Evolutionary conservation across 2,797 vertebrate genomes (phyloP), one percentile per base, ranked within the genome.

Genomic region (Toxotes lorentzi): DNA sequence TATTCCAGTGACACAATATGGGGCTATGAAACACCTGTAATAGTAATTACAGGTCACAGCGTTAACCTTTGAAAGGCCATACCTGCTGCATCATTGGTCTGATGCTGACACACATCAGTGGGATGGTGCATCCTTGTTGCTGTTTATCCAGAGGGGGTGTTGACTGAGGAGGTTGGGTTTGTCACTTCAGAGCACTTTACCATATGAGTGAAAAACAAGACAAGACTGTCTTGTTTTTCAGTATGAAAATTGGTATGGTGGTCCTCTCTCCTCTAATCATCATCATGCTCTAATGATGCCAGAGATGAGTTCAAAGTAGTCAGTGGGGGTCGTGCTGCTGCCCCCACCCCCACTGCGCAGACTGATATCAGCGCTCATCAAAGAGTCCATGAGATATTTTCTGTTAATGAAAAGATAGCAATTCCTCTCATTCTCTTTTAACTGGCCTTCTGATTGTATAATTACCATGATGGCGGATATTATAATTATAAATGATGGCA

Each of bases 361-460:
- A 68, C 63, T 63, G 56, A 78, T 80, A 86, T 84, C 82, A 62
- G 69, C 2, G n/a, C 81, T 88, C 84, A 87, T 89, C 88, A 92
- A 89, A 91, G 82, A 81, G 82, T 83, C 70, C 59, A 53, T 43
- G 68, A 89, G 79, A 90, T 86, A 81, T 86, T 86, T 82, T 78
- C 78, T 78, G 73, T 79, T 88, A 86, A 88, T 88, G 76, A 90
- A 82, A 82, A 76, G 76, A 83, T 79, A 86, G 69, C 21, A 24
- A 60, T 86, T 86, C 78, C 78, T 87, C 77, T 84, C 86, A 85
- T 86, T 82, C 77, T 32, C 61, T 80, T 85, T 79, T 79, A 87
- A 90, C 83, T 70, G 66, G 62, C 79, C 84, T 61, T 85, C 76
- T 90, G 90, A 93, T 90, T 90, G 77, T 81, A 85, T 90, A 91